Evolutionary conservation across 1,140 invertebrate genomes (phyloP), one percentile per base, ranked within the genome.

Genomic region (Drosophila micromelanica): DNA sequence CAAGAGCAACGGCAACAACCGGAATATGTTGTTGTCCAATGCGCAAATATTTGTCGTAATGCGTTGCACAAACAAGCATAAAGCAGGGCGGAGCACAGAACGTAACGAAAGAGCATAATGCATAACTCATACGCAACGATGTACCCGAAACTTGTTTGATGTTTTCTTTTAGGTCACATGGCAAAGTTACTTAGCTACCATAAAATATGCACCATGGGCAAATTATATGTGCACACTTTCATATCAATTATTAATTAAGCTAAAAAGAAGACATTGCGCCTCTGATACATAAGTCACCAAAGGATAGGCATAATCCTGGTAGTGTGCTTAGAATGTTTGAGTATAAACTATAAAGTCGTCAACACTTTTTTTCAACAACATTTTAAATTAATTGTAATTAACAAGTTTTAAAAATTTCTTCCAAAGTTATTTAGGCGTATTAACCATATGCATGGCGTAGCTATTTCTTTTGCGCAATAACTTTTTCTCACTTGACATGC

Each of bases 121-220:
- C 70, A 68, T 73, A 67, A 73, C 70, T 73, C 70, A 73, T 73
- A 73, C 70, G 70, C 70, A 73, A 52, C 51, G n/a, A n/a, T n/a
- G 70, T 73, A 55, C 54, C 55, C 70, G 32, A 65, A 72, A 43
- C 54, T 72, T 65, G 69, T 72, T 72, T 72, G 69, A 72, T 72
- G 38, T 72, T 71, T 71, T 61, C 61, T 64, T 45, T 57, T 43
- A 38, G 69, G 62, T 52, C 54, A 65, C 23, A 72, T 42, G 62
- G 57, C 60, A 64, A 56, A 65, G 40, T 72, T 72, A 65, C 69
- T 72, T 72, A 65, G 52, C 69, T 7, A 27, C 17, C 61, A 72
- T 72, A 49, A 72, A 72, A 72, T 65, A 72, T 72, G 69, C 69
- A 72, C n/a, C 63, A 51, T 35, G 30, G 20, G 30, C 61, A 57